Conservation (phyloP, 2,888 invertebrate genomes). For the Pseudoips prasinana region DNA sequence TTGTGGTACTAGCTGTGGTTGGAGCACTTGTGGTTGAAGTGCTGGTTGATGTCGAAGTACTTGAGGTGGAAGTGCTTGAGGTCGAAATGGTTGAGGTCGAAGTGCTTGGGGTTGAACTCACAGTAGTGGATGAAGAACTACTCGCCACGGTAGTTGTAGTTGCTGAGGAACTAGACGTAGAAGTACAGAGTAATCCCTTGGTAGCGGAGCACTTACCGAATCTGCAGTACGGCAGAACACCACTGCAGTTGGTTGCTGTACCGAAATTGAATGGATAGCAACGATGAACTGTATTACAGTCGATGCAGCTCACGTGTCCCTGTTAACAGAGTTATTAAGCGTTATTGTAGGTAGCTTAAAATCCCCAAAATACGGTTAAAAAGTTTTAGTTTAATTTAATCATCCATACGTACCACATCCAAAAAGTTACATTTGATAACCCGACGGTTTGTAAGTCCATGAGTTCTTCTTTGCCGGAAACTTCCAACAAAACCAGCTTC, state of each 20-base stretch:
- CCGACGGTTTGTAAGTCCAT: not conserved
- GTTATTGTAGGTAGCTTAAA: too few species aligned
- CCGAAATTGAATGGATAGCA: slow-evolving; percentile 2
- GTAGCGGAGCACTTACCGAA: slow-evolving; percentile 3
- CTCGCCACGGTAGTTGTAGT: not conserved
- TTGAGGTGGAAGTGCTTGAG: slow-evolving; percentile 13
- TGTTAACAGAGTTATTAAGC: not conserved
- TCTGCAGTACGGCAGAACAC: slow-evolving; percentile 3
- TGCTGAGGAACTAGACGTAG: too few species aligned
- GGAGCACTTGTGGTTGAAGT: too few species aligned
- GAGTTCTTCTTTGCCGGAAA: too few species aligned
- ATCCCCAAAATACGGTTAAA: too few species aligned
- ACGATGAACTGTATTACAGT: slow-evolving; percentile 1
- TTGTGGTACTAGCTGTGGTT: slow-evolving; percentile 2
- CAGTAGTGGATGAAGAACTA: slow-evolving; percentile 4
- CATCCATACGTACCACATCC: not conserved
- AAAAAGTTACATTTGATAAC: not conserved
- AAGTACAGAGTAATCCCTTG: slow-evolving; percentile 1
- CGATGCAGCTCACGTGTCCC: slow-evolving; percentile 2
- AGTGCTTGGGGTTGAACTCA: slow-evolving; percentile 11
- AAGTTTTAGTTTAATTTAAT: slow-evolving; percentile 1
- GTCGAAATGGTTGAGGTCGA: slow-evolving; percentile 12
- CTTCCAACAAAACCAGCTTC: too few species aligned
- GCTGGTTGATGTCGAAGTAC: not conserved
- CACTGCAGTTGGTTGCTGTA: slow-evolving; percentile 2